A percentile compares a stretch with the other conserved stretches of the same genome.
These are phyloP conservation scores for Alosa alosa DNA, from an alignment of 2,113 vertebrate genomes.

Conservation along the genomic window DNA sequence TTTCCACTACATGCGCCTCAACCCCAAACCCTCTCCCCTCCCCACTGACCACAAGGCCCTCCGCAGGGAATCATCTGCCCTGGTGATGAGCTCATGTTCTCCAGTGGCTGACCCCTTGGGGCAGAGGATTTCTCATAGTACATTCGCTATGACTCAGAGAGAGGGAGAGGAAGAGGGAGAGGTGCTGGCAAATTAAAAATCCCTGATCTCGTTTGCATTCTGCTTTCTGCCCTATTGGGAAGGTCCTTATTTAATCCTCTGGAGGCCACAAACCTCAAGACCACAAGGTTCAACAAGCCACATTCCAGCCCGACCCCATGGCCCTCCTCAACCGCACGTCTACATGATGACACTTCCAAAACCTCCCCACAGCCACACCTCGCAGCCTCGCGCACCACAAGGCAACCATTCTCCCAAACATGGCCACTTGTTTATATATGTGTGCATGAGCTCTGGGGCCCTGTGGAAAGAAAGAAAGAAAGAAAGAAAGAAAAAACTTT, in stretches of 20 bases:
- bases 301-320: slow-evolving; percentile 56
- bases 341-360: slow-evolving; percentile 52
- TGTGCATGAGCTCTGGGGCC: neutral
- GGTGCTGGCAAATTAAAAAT: neutral
- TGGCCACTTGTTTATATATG: slow-evolving; percentile 20
- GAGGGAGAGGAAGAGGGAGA: neutral
- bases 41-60: slow-evolving; percentile 31
- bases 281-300: slow-evolving; percentile 55
- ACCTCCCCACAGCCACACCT: slow-evolving; percentile 33
- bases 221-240: neutral
- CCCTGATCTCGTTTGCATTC: neutral
- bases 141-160: neutral
- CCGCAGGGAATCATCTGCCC: slow-evolving; percentile 24
- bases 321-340: slow-evolving; percentile 53
- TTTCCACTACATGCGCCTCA: slow-evolving; percentile 40
- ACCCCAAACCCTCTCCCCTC: neutral
- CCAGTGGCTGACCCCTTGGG: slow-evolving; percentile 13
- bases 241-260: slow-evolving; percentile 47
- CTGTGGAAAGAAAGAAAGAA: neutral
- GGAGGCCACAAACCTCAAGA: slow-evolving; percentile 40
- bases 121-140: neutral
- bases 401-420: slow-evolving; percentile 42
- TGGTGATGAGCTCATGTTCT: slow-evolving; percentile 33
- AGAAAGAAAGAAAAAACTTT: neutral
- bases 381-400: slow-evolving; percentile 40